Conservation (phyloP, 2,888 invertebrate genomes). For the Lobophora halterata region DNA sequence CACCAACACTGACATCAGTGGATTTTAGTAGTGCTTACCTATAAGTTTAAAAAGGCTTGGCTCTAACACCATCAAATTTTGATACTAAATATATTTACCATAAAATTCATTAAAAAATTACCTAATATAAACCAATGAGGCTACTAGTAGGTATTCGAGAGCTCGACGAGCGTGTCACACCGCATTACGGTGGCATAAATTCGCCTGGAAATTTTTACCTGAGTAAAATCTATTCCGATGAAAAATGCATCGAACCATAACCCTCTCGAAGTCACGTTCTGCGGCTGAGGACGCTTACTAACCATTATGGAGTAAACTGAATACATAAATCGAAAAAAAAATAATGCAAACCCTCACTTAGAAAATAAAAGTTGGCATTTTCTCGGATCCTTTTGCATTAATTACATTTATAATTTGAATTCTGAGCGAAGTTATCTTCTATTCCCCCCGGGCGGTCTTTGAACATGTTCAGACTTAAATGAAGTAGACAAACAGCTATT, state of each 20-base stretch:
- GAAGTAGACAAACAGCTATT: slow-evolving; percentile 12
- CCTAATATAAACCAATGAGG: no score
- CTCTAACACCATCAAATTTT: no score
- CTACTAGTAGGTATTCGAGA: no score
- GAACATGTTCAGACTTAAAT: slow-evolving; percentile 15
- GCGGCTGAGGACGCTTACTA: slow-evolving; percentile 54
- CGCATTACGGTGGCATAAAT: slow-evolving; percentile 50
- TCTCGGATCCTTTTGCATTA: slow-evolving; percentile 12
- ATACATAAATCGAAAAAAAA: slow-evolving; percentile 18
- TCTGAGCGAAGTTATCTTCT: slow-evolving; percentile 12
- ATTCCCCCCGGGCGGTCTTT: slow-evolving; percentile 12
- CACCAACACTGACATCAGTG: no score
- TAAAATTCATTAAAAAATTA: no score
- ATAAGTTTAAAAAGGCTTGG: no score
- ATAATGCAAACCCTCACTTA: slow-evolving; percentile 1
- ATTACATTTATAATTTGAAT: slow-evolving; percentile 17
- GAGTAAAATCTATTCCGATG: slow-evolving; percentile 54
- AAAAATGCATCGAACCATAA: slow-evolving; percentile 56
- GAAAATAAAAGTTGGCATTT: slow-evolving; percentile 5
- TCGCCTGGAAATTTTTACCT: slow-evolving; percentile 64
- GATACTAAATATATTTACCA: no score
- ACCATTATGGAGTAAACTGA: slow-evolving; percentile 45
- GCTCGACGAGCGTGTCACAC: slow-evolving; percentile 47
- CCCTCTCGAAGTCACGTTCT: slow-evolving; percentile 67
- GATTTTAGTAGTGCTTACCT: no score